A percentile compares a stretch with the other conserved stretches of the same genome.
Conservation (phyloP, 2,888 invertebrate species). For the Plagodis pulveraria region DNA sequence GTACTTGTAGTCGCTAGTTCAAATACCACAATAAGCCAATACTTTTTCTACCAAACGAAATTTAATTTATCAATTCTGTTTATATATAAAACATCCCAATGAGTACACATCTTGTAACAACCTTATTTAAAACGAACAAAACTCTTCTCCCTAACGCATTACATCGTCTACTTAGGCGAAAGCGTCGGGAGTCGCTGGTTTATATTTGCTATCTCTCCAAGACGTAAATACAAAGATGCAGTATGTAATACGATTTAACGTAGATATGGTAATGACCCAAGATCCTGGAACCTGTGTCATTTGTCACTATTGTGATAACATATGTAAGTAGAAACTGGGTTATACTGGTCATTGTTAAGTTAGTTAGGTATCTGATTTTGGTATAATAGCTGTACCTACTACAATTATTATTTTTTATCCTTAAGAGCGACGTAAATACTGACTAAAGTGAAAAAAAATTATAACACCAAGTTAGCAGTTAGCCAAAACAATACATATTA, state of each 20-base stretch:
- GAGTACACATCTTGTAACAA: neutral
- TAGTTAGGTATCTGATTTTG: too few species aligned
- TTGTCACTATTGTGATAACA: slow-evolving; percentile 29
- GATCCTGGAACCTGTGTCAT: slow-evolving; percentile 33
- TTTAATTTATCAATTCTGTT: neutral
- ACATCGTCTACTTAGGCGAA: slow-evolving; percentile 17
- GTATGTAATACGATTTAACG: slow-evolving; percentile 8
- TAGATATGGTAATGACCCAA: slow-evolving; percentile 41
- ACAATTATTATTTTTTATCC: too few species aligned
- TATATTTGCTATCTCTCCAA: slow-evolving; percentile 22
- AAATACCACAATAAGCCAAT: too few species aligned
- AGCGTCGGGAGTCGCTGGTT: slow-evolving; percentile 12
- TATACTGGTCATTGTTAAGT: slow-evolving; percentile 5
- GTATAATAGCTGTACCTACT: too few species aligned
- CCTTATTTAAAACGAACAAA: slow-evolving; percentile 6
- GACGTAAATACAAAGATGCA: slow-evolving; percentile 11
- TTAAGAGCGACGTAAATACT: too few species aligned
- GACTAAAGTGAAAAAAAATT: too few species aligned
- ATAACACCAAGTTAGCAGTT: too few species aligned
- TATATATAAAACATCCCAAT: too few species aligned
- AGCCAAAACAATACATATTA: too few species aligned
- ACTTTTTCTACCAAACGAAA: neutral
- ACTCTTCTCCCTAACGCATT: slow-evolving; percentile 17
- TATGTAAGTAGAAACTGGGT: too few species aligned
- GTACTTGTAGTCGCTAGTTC: too few species aligned